Base-by-base conservation (phyloP, 2,888 invertebrate species). In the Euplexia lucipara region DNA sequence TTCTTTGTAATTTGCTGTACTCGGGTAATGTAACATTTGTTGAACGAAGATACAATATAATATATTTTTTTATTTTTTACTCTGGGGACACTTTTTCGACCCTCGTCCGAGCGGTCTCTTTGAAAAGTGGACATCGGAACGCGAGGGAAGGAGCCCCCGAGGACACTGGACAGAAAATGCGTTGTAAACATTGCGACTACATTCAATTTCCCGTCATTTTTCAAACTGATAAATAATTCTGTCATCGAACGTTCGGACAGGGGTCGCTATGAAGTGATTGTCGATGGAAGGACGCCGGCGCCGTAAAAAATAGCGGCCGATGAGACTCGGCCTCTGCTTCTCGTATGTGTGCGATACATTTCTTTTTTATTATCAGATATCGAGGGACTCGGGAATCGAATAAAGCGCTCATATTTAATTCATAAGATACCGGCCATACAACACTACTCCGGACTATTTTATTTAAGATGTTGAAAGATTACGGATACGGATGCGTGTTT, bases 161-260 rank as follows among this genome's bases (percentile, higher is more conserved):
- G 94, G 94, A 94, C 92, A 87, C 87, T 88, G 92, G 90, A 92
- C 93, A 93, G 92, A 95, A 93, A 95, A 95, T 94, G 95, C 94
- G 95, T 95, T 95, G 95, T 95, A 95, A 95, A 95, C 95, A 95
- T 95, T 91, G 95, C 94, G 94, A 95, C 93, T 95, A 95, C 95
- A 95, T 95, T 95, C 95, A 95, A 95, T 95, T 95, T 95, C 95
- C 94, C 94, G 95, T 95, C 95, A 95, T 95, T 95, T 95, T 95
- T 95, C 95, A 95, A 95, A 95, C 95, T 95, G 95, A 95, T 95
- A 95, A 95, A 95, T 95, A 95, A 95, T 95, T 95, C 95, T 95
- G 95, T 95, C 95, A 94, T 95, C 95, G 95, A 92, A 92, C 90
- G 91, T 90, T 95, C 92, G 95, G 95, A 94, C 95, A 94, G 94